Percentiles rank a stretch among this genome's conserved stretches.
Evolutionary conservation across 2,113 vertebrate species (phyloP).

Genomic region (Dendropsophus ebraccatus): DNA sequence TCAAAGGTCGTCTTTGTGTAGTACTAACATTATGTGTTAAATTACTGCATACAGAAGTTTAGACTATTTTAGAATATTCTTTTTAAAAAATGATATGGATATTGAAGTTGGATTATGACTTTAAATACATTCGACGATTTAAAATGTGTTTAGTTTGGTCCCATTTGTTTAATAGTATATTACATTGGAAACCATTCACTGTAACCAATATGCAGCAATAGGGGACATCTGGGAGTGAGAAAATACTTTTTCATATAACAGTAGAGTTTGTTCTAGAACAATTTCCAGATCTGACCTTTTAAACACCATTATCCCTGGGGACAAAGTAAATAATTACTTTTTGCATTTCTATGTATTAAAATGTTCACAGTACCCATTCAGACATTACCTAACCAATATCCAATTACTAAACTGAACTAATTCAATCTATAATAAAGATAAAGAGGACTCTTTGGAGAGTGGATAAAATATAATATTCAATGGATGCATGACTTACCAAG

Average conservation of each 20-base stretch:
- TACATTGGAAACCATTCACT: background rate
- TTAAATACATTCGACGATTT: background rate
- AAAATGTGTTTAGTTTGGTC: background rate
- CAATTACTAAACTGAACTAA: background rate
- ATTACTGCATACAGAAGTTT: too few species aligned
- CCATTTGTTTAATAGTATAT: background rate
- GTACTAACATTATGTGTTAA: too few species aligned
- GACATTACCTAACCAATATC: background rate
- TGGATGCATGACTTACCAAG: background rate
- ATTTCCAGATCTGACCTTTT: background rate
- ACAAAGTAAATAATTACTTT: conserved; percentile 11
- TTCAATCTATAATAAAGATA: background rate
- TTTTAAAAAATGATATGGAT: background rate
- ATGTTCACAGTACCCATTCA: background rate
- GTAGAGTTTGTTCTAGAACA: background rate
- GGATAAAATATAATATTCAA: background rate
- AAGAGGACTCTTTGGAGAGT: too few species aligned
- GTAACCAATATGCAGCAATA: background rate
- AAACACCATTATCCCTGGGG: background rate
- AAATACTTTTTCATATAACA: background rate
- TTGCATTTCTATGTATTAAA: background rate
- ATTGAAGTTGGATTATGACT: background rate
- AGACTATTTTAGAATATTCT: accelerated
- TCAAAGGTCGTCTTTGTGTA: too few species aligned
- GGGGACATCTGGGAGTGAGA: background rate